Percentiles rank a stretch among this genome's conserved stretches.
Conservation (phyloP, 1,140 invertebrate species). For the Leptinotarsa lineolata region DNA sequence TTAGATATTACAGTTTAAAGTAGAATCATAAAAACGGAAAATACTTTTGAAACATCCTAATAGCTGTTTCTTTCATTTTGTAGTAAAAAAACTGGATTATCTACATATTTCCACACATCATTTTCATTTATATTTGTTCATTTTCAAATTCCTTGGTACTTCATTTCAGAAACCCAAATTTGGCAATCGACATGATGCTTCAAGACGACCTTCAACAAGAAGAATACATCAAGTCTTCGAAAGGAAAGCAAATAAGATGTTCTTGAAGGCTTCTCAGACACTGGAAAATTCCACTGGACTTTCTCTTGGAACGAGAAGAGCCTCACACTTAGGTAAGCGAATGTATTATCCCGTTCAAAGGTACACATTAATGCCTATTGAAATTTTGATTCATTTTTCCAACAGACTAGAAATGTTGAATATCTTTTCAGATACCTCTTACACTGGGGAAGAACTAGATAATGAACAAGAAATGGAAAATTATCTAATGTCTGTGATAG, state of each 20-base stretch:
- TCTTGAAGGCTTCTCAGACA: slow-evolving; percentile 82
- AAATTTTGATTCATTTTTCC: too few species aligned
- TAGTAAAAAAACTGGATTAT: too few species aligned
- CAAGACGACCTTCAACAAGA: slow-evolving; percentile 58
- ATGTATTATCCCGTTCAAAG: too few species aligned
- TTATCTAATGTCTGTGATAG: slow-evolving; percentile 83
- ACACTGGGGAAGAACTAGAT: slow-evolving; percentile 65
- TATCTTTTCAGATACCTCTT: slow-evolving; percentile 50
- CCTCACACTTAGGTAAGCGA: slow-evolving; percentile 53
- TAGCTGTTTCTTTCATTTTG: too few species aligned
- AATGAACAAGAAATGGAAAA: slow-evolving; percentile 87
- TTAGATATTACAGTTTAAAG: too few species aligned
- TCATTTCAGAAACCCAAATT: slow-evolving; percentile 60
- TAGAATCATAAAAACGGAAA: too few species aligned
- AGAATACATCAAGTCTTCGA: slow-evolving; percentile 69
- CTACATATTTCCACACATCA: too few species aligned
- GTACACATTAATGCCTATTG: too few species aligned
- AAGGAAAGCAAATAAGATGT: slow-evolving; percentile 84
- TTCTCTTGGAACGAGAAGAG: slow-evolving; percentile 62
- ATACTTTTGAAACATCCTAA: too few species aligned
- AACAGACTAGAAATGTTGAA: background rate
- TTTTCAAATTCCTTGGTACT: too few species aligned
- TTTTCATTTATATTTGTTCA: too few species aligned
- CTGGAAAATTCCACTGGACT: slow-evolving; percentile 75
- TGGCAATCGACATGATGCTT: slow-evolving; percentile 58